Conservation (phyloP, 2,888 invertebrate species). For the Aspidiotus destructor region DNA sequence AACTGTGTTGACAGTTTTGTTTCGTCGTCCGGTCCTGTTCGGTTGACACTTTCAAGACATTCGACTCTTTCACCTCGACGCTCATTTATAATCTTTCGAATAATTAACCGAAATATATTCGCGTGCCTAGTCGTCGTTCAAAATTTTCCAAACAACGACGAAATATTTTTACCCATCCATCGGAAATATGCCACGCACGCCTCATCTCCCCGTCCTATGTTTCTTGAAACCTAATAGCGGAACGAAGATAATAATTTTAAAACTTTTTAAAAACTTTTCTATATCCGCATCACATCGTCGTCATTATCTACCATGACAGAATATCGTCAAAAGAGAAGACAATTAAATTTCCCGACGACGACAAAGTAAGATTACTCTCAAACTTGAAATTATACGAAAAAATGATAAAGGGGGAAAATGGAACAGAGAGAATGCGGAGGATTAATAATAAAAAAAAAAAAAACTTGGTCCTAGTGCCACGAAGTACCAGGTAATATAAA, state of each 20-base stretch:
- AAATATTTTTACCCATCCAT: no score
- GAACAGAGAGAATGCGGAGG: background rate
- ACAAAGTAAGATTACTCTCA: background rate
- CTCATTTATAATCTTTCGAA: no score
- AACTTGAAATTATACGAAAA: background rate
- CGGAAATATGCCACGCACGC: no score
- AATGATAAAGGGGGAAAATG: background rate
- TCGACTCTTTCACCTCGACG: no score
- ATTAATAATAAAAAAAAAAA: no score
- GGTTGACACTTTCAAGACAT: no score
- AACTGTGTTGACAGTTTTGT: no score
- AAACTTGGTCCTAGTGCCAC: background rate
- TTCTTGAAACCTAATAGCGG: background rate
- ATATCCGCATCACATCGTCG: background rate
- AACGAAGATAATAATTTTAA: background rate
- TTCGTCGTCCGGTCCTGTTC: no score
- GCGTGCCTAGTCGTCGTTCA: no score
- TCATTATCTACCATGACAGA: background rate
- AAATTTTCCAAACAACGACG: no score
- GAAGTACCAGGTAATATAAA: background rate
- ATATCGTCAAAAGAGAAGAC: background rate
- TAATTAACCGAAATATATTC: no score
- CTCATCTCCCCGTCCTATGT: no score
- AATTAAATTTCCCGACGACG: slow-evolving; percentile 2
- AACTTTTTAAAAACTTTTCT: background rate